Base-by-base conservation (phyloP, 2,113 vertebrate genomes). In the Carlito syrichta region DNA sequence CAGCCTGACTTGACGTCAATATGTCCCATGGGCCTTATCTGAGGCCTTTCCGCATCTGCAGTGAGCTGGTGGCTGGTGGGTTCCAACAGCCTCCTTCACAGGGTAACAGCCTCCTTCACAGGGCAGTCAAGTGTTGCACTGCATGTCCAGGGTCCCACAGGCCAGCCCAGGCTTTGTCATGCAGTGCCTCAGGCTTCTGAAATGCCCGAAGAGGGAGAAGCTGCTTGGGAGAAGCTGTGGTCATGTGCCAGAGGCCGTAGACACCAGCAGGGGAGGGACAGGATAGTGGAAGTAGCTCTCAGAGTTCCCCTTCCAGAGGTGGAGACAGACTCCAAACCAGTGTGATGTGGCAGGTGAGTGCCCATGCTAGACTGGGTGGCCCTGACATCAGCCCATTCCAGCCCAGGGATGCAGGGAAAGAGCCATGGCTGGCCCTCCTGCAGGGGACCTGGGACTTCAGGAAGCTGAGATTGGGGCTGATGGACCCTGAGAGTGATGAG, bases 381-480 rank as follows among this genome's bases (percentile, higher is more conserved):
- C 30, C 50, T 1, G 1, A 27, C 22, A 7, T 0, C 1, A 23
- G 43, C n/a, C n/a, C n/a, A 32, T 45, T 5, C 27, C 35, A 38
- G 43, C 27, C 17, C 19, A 5, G 10, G 38, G 62, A 69, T 76
- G 71, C 58, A 71, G 45, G 22, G 23, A 5, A 77, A 54, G 20
- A 11, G 40, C 13, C 52, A 3, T 62, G 73, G 22, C 73, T 0
- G 19, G 40, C 16, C 38, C 8, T 62, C 8, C 27, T 25, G 54
- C 58, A 30, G 54, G 56, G 22, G 30, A n/a, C 0, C 62, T 30
- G 14, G 12, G 32, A 38, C 30, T 17, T 87, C 76, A 17, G 38
- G 23, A 30, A 63, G 45, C 52, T 76, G 16, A 68, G 35, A n/a
- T 43, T 32, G 22, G 74, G 76, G 35, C 9, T 2, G n/a, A 45